Evolutionary conservation across 2,797 vertebrate genomes (phyloP), one percentile per base, ranked within the genome.

Genomic region (Galaxias olidus): DNA sequence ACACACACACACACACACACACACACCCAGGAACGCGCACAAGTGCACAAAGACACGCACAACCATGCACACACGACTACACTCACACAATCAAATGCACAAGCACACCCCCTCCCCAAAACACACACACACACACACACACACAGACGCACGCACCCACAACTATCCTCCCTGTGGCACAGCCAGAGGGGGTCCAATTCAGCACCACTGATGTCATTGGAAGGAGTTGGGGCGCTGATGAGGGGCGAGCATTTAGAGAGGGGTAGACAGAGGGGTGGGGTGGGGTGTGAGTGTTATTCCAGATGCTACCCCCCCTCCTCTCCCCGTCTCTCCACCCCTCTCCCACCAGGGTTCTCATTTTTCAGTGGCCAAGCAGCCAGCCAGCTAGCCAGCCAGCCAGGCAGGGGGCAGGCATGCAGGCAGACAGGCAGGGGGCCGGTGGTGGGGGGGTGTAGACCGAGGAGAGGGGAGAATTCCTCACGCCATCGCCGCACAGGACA

Each of bases 231-330:
- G 19, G 20, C 7, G 47, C 41, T 18, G 64, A n/a, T n/a, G n/a
- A n/a, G n/a, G n/a, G n/a, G n/a, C n/a, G n/a, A 55, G 68, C 65
- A 60, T 20, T 63, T 72, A 65, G 53, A 62, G 47, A 49, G 47
- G 47, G 43, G 41, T 64, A 55, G 69, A 65, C 55, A 19, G 63
- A 68, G 66, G 57, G 61, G 60, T 60, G 49, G 66, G 80, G 78
- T 70, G 78, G 67, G 9, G 52, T 58, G 55, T 48, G 79, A 86
- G 64, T 82, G 78, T 81, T 86, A 83, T 84, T 84, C 82, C 86
- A 88, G 85, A 88, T 87, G 85, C 81, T 76, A 72, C 73, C 65
- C 54, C 75, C 70, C 72, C 71, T n/a, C n/a, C n/a, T n/a, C n/a
- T n/a, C n/a, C n/a, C n/a, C n/a, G n/a, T n/a, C n/a, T n/a, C n/a